A percentile compares a stretch with the other conserved stretches of the same genome.
These are phyloP conservation scores for Melieria crassipennis DNA, from an alignment of 2,888 invertebrate genomes.

Conservation along the genomic window DNA sequence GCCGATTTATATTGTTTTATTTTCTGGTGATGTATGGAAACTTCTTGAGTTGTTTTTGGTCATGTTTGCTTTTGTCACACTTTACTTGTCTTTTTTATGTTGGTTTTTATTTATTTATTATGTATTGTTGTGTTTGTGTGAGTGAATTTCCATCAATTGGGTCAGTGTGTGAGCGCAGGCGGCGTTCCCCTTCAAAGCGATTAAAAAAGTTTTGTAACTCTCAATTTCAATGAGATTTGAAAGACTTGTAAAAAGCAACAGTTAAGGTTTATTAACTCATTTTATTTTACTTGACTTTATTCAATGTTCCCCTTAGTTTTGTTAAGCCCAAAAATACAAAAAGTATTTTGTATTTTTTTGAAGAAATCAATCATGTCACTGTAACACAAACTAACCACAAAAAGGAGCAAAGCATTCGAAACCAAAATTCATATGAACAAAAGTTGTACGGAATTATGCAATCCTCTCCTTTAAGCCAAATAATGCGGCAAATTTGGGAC, in stretches of 20 bases:
- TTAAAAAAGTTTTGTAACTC: slow-evolving; percentile 19
- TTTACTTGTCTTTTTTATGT: background rate
- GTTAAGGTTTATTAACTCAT: no score
- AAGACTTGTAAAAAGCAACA: background rate
- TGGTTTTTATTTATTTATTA: background rate
- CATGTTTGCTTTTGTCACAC: background rate
- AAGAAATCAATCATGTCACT: no score
- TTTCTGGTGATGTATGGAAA: background rate
- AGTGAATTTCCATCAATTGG: slow-evolving; percentile 22
- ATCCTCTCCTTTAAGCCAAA: no score
- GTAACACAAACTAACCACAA: no score
- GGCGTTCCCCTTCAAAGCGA: background rate
- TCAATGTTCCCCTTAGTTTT: no score
- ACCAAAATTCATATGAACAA: no score
- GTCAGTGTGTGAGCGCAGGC: slow-evolving; percentile 24
- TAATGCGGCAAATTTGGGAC: no score
- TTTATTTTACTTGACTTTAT: no score
- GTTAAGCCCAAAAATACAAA: no score
- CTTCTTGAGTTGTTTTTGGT: slow-evolving; percentile 5
- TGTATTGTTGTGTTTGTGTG: background rate
- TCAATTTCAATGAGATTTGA: slow-evolving; percentile 25
- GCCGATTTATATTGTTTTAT: background rate
- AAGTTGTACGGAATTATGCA: no score
- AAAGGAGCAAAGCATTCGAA: no score
- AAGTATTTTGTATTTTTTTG: no score